Percentiles rank a stretch among this genome's conserved stretches.
Conservation (phyloP, 2,113 vertebrate genomes). For the Istiophorus platypterus region DNA sequence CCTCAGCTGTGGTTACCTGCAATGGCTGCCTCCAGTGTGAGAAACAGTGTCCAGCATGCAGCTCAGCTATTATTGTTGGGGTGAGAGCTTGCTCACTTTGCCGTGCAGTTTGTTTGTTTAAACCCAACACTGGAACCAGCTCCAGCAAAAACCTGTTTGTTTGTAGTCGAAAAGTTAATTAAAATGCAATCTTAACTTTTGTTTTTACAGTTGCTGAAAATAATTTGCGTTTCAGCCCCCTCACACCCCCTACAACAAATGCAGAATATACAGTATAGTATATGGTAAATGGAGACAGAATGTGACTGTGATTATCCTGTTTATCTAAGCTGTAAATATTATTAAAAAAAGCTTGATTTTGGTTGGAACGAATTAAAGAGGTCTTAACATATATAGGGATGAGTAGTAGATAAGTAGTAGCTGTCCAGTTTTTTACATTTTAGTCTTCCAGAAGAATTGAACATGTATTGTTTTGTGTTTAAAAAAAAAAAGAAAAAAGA, state of each 20-base stretch:
- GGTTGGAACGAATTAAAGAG: constrained; percentile 47
- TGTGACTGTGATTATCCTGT: constrained; percentile 79
- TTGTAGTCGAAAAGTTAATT: constrained; percentile 85
- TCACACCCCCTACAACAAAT: background rate
- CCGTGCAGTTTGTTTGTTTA: constrained; percentile 88
- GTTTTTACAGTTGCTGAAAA: constrained; percentile 83
- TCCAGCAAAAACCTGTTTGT: constrained; percentile 86
- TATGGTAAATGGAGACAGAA: constrained; percentile 56
- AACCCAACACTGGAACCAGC: constrained; percentile 80
- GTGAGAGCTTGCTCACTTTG: constrained; percentile 80
- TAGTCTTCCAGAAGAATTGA: background rate
- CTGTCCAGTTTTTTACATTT: constrained; percentile 15
- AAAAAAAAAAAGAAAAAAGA: no score
- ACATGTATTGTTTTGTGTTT: no score
- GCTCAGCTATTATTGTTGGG: constrained; percentile 88
- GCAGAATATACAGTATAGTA: constrained; percentile 26
- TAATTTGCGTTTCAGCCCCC: constrained; percentile 42
- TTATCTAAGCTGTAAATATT: constrained; percentile 77
- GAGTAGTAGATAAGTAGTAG: background rate
- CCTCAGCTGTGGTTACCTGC: constrained; percentile 79
- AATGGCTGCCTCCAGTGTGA: constrained; percentile 79
- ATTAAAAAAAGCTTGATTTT: constrained; percentile 73
- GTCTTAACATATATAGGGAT: constrained; percentile 31
- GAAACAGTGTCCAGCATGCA: constrained; percentile 80
- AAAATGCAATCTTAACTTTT: constrained; percentile 82